Evolutionary conservation across 1,140 invertebrate genomes (phyloP).

Genomic region (Pseudomyrmex flavicornis): DNA sequence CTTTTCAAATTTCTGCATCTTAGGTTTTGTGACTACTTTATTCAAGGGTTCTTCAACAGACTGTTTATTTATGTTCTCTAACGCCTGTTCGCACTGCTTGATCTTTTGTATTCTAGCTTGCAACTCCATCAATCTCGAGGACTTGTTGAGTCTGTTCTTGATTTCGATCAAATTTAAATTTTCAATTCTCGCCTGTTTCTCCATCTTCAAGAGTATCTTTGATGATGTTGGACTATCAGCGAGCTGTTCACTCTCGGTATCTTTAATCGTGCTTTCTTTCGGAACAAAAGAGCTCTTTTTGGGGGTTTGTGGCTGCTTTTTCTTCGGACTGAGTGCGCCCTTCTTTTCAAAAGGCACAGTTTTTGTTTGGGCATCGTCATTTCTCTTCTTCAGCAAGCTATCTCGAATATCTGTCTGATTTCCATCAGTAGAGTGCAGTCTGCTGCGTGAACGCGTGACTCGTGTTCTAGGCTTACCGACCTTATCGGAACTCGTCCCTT

Average conservation of each 20-base stretch:
- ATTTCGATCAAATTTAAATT: conserved; percentile 88
- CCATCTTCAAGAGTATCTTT: conserved; percentile 82
- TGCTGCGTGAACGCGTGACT: conserved; percentile 62
- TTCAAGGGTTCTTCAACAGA: no score
- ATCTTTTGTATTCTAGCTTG: conserved; percentile 88
- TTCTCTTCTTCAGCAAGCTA: conserved; percentile 78
- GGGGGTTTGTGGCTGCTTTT: conserved; percentile 73
- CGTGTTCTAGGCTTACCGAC: conserved; percentile 52
- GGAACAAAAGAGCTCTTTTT: conserved; percentile 45
- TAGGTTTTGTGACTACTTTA: conserved; percentile 79
- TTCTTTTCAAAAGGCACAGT: conserved; percentile 82
- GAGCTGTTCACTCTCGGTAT: conserved; percentile 40
- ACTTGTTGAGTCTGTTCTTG: conserved; percentile 87
- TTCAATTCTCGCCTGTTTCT: conserved; percentile 84
- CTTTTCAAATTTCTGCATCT: conserved; percentile 89
- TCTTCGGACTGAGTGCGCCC: conserved; percentile 80
- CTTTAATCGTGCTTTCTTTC: background rate
- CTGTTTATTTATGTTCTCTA: conserved; percentile 82
- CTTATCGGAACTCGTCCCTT: conserved; percentile 57
- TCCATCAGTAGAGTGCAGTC: conserved; percentile 70
- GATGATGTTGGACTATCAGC: conserved; percentile 63
- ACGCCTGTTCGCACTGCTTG: conserved; percentile 84
- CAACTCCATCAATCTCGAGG: conserved; percentile 88
- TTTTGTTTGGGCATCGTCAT: conserved; percentile 68
- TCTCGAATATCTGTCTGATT: conserved; percentile 79